phyloP scores from a whole-genome alignment of 1,140 invertebrate genomes.

The Heliconius hewitsoni region DNA sequence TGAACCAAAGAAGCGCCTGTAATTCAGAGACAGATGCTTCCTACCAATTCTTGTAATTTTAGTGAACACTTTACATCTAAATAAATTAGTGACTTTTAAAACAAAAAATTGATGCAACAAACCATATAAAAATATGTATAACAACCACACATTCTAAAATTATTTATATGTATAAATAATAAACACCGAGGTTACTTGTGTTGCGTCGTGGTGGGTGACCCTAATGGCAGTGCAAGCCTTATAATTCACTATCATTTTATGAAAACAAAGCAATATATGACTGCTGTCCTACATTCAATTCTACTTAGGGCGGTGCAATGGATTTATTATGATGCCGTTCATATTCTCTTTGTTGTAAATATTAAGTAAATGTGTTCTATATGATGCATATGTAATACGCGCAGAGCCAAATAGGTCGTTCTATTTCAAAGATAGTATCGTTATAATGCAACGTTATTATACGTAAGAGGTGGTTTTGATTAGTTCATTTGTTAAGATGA shows the following conservation, averaged over 20 bases:
- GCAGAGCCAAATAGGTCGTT: constrained; percentile 7
- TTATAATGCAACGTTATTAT: background rate
- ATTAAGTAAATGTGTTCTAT: constrained; percentile 17
- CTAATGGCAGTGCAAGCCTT: constrained; percentile 62
- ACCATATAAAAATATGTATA: background rate
- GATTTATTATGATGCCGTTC: constrained; percentile 35
- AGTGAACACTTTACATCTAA: background rate
- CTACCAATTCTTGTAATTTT: background rate
- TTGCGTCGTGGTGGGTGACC: constrained; percentile 46
- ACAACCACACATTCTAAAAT: background rate
- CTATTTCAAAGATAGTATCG: background rate
- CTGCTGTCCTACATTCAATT: constrained; percentile 37
- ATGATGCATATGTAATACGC: background rate
- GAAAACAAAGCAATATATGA: constrained; percentile 41
- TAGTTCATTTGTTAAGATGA: background rate
- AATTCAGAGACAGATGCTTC: background rate
- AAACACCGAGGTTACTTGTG: constrained; percentile 17
- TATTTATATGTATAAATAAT: constrained; percentile 19
- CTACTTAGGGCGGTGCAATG: constrained; percentile 26
- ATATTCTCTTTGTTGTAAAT: constrained; percentile 18
- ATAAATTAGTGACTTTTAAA: background rate
- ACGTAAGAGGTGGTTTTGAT: background rate
- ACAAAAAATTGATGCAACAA: background rate
- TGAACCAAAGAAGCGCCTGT: background rate
- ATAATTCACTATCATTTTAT: constrained; percentile 38